Conservation (phyloP, 2,113 vertebrate species). For the Acrocephalus kingi region DNA sequence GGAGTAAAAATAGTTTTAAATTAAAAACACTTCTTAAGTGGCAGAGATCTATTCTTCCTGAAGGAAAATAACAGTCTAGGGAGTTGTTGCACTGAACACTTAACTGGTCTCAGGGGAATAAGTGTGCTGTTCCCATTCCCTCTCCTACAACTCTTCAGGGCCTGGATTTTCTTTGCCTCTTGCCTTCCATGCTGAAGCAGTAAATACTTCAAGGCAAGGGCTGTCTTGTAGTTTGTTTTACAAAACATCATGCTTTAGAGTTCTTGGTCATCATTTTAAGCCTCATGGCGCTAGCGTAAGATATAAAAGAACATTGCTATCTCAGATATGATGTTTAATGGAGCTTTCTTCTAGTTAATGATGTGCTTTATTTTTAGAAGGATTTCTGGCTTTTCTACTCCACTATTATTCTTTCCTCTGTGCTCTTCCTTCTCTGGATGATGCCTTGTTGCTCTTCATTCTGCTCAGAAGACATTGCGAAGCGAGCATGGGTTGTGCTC, state of each 20-base stretch:
- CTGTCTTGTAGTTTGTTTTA: not conserved
- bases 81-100: not conserved
- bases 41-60: not conserved
- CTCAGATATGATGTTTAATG: not conserved
- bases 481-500: not conserved
- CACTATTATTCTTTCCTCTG: not conserved
- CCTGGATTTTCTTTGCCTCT: not conserved
- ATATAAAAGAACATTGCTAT: not conserved
- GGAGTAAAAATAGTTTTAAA: not conserved
- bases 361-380: not conserved
- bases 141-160: not conserved
- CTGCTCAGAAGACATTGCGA: not conserved
- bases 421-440: not conserved
- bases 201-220: not conserved
- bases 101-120: not conserved
- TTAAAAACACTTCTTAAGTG: not conserved
- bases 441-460: not conserved
- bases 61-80: not conserved
- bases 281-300: fast-evolving
- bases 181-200: not conserved
- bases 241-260: not conserved
- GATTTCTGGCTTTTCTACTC: not conserved
- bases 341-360: not conserved
- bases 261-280: not conserved
- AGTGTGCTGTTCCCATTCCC: not conserved